Conservation (phyloP, 2,888 invertebrate species). For the Leptothorax acervorum region DNA sequence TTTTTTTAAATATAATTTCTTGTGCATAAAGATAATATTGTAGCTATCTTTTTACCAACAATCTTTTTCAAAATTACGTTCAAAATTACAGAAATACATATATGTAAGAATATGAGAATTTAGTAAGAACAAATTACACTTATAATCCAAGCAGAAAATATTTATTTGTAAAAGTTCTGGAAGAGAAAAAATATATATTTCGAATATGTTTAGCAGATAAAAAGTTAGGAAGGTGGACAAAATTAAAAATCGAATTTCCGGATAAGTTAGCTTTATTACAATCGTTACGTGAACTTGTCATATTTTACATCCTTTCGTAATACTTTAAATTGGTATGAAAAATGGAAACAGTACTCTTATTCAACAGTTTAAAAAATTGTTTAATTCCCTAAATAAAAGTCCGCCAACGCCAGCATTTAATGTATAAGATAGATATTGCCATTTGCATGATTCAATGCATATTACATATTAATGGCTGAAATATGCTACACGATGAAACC, state of each 20-base stretch:
- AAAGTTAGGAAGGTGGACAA: background rate
- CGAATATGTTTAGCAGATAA: background rate
- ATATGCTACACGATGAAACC: background rate
- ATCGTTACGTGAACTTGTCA: constrained; percentile 12
- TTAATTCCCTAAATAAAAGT: background rate
- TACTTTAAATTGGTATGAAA: constrained; percentile 15
- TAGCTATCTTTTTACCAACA: too few relatives aligned
- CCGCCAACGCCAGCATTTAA: background rate
- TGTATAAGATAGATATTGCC: constrained; percentile 30
- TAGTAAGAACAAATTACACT: background rate
- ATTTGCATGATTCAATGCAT: constrained; percentile 4
- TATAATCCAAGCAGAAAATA: background rate
- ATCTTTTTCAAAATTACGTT: background rate
- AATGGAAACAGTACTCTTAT: constrained; percentile 28
- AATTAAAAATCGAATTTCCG: constrained; percentile 1
- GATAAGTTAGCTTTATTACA: constrained; percentile 47
- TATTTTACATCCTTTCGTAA: constrained; percentile 18
- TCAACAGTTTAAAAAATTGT: constrained; percentile 23
- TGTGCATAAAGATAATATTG: background rate
- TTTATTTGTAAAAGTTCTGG: background rate
- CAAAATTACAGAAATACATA: background rate
- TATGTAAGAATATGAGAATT: background rate
- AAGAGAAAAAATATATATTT: background rate
- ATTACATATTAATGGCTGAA: constrained; percentile 30
- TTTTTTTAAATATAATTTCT: background rate